Evolutionary conservation across 2,888 invertebrate genomes (phyloP).

Genomic region (Hyposoter didymator): DNA sequence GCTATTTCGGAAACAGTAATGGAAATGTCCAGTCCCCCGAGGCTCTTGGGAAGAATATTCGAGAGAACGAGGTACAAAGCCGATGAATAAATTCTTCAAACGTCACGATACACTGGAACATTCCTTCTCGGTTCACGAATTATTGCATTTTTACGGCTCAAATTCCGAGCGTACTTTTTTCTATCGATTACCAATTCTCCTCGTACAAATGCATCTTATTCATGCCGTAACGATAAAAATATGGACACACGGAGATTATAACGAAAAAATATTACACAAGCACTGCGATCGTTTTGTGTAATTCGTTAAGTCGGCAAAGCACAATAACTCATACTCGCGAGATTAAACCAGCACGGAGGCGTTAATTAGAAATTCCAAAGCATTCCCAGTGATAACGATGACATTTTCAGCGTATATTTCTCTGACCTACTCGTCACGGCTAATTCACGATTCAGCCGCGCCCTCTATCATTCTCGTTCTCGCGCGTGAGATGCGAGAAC

Average conservation of each 20-base stretch:
- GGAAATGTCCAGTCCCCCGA: not conserved
- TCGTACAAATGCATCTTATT: conserved; percentile 10
- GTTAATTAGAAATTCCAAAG: conserved; percentile 69
- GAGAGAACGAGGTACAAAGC: not conserved
- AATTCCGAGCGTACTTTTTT: conserved; percentile 13
- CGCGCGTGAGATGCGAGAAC: conserved; percentile 14
- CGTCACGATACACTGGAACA: not conserved
- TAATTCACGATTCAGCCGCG: conserved; percentile 60
- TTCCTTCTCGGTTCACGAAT: conserved; percentile 10
- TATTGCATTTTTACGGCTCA: conserved; percentile 7
- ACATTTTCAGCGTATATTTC: conserved; percentile 68
- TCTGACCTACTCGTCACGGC: conserved; percentile 68
- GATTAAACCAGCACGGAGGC: conserved; percentile 58
- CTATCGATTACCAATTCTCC: not conserved
- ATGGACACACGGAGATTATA: conserved; percentile 10
- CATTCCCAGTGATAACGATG: conserved; percentile 66
- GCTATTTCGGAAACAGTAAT: not conserved
- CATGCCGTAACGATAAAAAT: conserved; percentile 1
- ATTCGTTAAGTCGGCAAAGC: conserved; percentile 47
- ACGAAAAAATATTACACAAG: conserved; percentile 39
- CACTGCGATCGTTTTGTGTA: conserved; percentile 49
- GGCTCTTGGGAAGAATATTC: not conserved
- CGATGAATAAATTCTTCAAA: conserved; percentile 1
- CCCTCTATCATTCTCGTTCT: conserved; percentile 29
- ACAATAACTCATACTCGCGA: conserved; percentile 60